These are phyloP conservation scores for Drosophila mettleri DNA, from an alignment of 2,888 invertebrate genomes.

Conservation along the genomic window DNA sequence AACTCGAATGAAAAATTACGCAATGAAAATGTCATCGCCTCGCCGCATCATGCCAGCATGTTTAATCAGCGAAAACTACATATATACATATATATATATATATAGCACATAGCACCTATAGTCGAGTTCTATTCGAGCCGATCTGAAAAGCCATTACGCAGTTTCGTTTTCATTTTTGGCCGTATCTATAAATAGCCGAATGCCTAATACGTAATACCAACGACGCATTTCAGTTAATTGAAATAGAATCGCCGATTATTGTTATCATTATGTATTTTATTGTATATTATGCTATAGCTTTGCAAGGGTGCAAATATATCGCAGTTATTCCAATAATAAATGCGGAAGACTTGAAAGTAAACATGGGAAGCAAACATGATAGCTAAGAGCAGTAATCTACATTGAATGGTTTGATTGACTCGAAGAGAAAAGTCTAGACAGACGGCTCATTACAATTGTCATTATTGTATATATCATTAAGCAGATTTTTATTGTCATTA, in stretches of 20 bases:
- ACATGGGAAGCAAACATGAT: background rate
- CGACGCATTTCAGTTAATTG: slow-evolving; percentile 33
- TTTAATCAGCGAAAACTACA: slow-evolving; percentile 36
- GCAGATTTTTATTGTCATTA: background rate
- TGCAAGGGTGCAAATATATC: background rate
- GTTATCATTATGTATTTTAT: slow-evolving; percentile 20
- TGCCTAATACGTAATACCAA: slow-evolving; percentile 60
- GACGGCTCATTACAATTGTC: background rate
- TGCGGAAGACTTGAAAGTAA: background rate
- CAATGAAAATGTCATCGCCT: slow-evolving; percentile 49
- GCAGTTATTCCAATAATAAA: background rate
- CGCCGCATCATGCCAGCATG: slow-evolving; percentile 16
- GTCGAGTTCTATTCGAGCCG: slow-evolving; percentile 19
- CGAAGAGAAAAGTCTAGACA: background rate
- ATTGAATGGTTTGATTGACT: background rate
- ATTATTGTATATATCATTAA: too few relatives aligned
- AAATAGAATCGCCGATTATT: slow-evolving; percentile 26
- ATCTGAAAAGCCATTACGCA: slow-evolving; percentile 53
- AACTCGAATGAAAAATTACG: slow-evolving; percentile 55
- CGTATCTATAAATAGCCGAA: slow-evolving; percentile 27
- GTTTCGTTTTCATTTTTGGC: slow-evolving; percentile 42
- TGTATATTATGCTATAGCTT: background rate
- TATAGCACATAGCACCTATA: slow-evolving; percentile 25
- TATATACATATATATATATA: background rate
- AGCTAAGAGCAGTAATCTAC: background rate